Conservation (phyloP, 2,888 invertebrate species). For the Sthenelais limicola region DNA sequence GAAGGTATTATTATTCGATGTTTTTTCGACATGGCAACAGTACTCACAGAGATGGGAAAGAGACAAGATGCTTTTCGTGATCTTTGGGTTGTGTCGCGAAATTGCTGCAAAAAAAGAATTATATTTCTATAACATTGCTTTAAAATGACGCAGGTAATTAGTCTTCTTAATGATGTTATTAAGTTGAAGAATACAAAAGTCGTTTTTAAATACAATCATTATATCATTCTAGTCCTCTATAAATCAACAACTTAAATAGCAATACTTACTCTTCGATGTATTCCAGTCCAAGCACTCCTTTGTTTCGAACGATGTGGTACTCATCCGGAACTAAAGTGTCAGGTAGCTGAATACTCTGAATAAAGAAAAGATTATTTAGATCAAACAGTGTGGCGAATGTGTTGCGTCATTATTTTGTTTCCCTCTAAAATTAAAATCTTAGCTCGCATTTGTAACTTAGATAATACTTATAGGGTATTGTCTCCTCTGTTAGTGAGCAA, state of each 20-base stretch:
- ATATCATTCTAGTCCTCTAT: not conserved
- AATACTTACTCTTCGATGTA: conserved; percentile 70
- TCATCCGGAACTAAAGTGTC: conserved; percentile 71
- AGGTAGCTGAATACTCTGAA: conserved; percentile 65
- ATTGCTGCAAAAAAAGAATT: conserved; percentile 59
- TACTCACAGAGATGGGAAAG: conserved; percentile 72
- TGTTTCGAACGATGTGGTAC: conserved; percentile 71
- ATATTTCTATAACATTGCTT: not conserved
- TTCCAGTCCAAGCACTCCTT: conserved; percentile 70
- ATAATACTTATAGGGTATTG: too few species aligned
- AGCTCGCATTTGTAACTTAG: too few species aligned
- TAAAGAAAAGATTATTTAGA: too few species aligned
- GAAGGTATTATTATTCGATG: not conserved
- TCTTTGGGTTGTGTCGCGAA: conserved; percentile 68
- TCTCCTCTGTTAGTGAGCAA: too few species aligned
- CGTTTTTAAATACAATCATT: not conserved
- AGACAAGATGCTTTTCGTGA: conserved; percentile 69
- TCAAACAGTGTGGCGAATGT: too few species aligned
- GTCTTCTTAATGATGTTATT: not conserved
- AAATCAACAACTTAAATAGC: conserved; percentile 16
- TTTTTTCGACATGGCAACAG: not conserved
- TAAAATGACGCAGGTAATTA: not conserved
- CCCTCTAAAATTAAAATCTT: too few species aligned
- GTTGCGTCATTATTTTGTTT: too few species aligned
- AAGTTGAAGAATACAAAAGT: not conserved